Conservation (phyloP, 1,140 invertebrate species). For the Polypedilum vanderplanki region DNA sequence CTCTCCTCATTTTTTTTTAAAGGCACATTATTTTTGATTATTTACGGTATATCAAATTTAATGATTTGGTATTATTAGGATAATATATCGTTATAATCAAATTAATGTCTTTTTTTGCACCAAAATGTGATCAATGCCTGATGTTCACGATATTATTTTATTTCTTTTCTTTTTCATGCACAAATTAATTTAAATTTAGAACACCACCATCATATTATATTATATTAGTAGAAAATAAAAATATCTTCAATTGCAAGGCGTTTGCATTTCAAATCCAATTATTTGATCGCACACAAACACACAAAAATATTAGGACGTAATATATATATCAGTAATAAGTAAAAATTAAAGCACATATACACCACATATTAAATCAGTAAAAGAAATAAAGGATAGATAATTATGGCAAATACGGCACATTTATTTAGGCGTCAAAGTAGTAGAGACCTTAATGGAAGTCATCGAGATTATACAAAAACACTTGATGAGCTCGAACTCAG, state of each 20-base stretch:
- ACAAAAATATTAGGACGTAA: neutral
- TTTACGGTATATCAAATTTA: neutral
- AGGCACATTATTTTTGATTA: neutral
- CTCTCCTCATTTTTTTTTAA: neutral
- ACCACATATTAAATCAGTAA: neutral
- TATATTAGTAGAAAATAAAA: neutral
- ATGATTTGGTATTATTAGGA: neutral
- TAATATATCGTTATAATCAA: neutral
- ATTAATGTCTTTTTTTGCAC: neutral
- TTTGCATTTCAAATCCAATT: neutral
- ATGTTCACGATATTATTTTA: neutral
- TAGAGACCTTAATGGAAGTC: conserved; percentile 61
- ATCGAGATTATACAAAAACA: conserved; percentile 54
- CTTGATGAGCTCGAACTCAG: conserved; percentile 78
- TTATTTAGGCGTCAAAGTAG: conserved; percentile 79
- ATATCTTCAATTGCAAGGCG: neutral
- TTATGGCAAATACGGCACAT: conserved; percentile 83
- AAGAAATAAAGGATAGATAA: neutral
- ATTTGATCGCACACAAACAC: conserved; percentile 2
- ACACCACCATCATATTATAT: neutral
- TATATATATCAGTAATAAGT: neutral
- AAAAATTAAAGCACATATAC: neutral
- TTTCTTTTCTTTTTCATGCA: neutral
- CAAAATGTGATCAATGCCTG: no score
- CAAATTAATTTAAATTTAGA: neutral